phyloP scores from a whole-genome alignment of 2,113 vertebrate species.

The Chloropsis cyanopogon region DNA sequence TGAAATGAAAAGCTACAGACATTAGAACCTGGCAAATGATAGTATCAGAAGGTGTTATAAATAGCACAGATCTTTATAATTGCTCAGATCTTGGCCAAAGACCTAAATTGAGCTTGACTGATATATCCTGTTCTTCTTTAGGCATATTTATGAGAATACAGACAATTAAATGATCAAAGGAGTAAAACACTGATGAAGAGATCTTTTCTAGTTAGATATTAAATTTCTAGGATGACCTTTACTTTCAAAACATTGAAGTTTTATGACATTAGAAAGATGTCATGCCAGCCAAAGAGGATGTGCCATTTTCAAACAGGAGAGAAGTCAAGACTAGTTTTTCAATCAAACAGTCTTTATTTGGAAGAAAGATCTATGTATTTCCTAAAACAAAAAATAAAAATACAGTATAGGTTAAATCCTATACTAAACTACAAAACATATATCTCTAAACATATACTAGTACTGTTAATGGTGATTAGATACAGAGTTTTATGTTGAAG shows the following conservation, averaged over 20 bases:
- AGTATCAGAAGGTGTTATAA: slow-evolving; percentile 62
- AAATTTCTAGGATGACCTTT: slow-evolving; percentile 65
- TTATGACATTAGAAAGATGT: slow-evolving; percentile 46
- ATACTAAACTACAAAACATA: neutral
- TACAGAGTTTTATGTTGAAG: neutral
- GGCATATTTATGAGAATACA: slow-evolving; percentile 67
- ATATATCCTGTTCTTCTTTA: slow-evolving; percentile 57
- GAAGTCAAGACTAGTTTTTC: slow-evolving; percentile 17
- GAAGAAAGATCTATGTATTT: neutral
- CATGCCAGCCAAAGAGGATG: neutral
- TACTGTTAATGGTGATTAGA: neutral
- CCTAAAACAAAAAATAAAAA: neutral
- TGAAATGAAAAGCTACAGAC: slow-evolving; percentile 35
- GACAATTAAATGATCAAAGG: slow-evolving; percentile 70
- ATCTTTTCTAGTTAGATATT: slow-evolving; percentile 49
- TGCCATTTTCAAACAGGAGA: slow-evolving; percentile 20
- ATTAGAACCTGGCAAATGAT: slow-evolving; percentile 47
- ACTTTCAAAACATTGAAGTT: slow-evolving; percentile 40
- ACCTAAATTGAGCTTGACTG: slow-evolving; percentile 66
- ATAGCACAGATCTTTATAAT: slow-evolving; percentile 64
- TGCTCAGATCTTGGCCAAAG: slow-evolving; percentile 63
- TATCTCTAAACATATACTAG: neutral
- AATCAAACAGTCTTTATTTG: neutral
- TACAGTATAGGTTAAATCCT: neutral
- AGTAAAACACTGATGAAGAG: slow-evolving; percentile 56